Conservation (phyloP, 2,113 vertebrate genomes). For the Plotosus lineatus region DNA sequence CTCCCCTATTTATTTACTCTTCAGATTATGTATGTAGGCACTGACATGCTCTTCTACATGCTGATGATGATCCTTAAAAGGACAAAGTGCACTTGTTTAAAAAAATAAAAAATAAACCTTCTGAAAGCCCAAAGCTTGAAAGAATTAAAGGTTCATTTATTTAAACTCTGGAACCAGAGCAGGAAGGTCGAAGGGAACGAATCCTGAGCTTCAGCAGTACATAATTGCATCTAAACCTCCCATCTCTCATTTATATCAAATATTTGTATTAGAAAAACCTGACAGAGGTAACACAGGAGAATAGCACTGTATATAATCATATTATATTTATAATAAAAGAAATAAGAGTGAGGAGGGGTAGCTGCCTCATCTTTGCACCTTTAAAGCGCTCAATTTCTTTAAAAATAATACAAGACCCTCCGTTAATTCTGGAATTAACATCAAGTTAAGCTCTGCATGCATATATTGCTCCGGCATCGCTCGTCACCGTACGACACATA, state of each 20-base stretch:
- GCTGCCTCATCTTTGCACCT: conserved; percentile 64
- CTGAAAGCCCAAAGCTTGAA: neutral
- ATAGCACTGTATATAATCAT: conserved; percentile 45
- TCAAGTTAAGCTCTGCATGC: conserved; percentile 70
- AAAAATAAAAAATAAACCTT: no score
- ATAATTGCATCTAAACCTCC: conserved; percentile 64
- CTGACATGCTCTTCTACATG: neutral
- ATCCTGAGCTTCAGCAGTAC: conserved; percentile 64
- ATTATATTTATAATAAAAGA: neutral
- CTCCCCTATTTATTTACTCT: neutral
- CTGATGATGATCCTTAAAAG: conserved; percentile 49
- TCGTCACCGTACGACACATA: conserved; percentile 69
- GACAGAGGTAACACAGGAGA: conserved; percentile 70
- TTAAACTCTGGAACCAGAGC: conserved; percentile 60
- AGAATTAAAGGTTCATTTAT: neutral
- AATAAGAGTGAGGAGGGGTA: conserved; percentile 3
- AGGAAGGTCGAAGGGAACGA: conserved; percentile 59
- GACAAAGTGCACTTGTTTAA: conserved; percentile 49
- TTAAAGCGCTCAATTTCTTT: conserved; percentile 72
- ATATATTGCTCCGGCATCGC: conserved; percentile 72
- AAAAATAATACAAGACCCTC: conserved; percentile 77
- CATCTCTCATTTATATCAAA: conserved; percentile 52
- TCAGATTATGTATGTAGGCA: neutral
- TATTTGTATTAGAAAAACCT: conserved; percentile 72
- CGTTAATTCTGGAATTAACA: conserved; percentile 76